Evolutionary conservation across 2,888 invertebrate genomes (phyloP).

Genomic region (Amblyjoppa proteus): DNA sequence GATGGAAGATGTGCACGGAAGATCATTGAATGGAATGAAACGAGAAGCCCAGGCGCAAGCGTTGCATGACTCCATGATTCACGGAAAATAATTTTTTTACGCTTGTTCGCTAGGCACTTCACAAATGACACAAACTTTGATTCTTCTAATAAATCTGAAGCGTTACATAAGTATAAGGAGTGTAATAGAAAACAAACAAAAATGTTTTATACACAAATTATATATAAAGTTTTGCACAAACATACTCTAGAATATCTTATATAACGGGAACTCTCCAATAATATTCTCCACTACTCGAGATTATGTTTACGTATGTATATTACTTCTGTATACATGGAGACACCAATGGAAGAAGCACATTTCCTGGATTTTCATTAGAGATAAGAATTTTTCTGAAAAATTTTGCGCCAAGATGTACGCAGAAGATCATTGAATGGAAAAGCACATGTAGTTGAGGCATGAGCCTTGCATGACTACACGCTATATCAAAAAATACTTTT

Average conservation of each 20-base stretch:
- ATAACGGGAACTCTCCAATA: too few species aligned
- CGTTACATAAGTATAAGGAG: too few species aligned
- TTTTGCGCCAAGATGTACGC: not conserved
- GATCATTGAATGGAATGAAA: not conserved
- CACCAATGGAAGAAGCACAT: not conserved
- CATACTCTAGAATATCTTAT: not conserved
- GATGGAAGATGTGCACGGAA: not conserved
- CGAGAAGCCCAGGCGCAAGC: not conserved
- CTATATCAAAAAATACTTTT: too few species aligned
- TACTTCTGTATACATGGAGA: not conserved
- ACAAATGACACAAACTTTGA: too few species aligned
- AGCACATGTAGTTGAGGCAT: not conserved
- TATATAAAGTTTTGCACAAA: not conserved
- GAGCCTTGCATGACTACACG: too few species aligned
- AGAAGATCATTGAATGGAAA: not conserved
- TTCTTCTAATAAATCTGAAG: too few species aligned
- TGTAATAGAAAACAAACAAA: not conserved
- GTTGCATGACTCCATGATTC: too few species aligned
- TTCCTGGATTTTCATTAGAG: constrained; percentile 35
- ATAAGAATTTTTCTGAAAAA: not conserved
- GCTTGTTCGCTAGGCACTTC: too few species aligned
- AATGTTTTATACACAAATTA: constrained; percentile 12
- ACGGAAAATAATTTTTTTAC: too few species aligned
- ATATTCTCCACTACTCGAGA: not conserved
- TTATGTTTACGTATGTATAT: not conserved